Percentiles rank a stretch among this genome's conserved stretches.
Conservation (phyloP, 2,113 vertebrate species). For the Ameiurus melas region DNA sequence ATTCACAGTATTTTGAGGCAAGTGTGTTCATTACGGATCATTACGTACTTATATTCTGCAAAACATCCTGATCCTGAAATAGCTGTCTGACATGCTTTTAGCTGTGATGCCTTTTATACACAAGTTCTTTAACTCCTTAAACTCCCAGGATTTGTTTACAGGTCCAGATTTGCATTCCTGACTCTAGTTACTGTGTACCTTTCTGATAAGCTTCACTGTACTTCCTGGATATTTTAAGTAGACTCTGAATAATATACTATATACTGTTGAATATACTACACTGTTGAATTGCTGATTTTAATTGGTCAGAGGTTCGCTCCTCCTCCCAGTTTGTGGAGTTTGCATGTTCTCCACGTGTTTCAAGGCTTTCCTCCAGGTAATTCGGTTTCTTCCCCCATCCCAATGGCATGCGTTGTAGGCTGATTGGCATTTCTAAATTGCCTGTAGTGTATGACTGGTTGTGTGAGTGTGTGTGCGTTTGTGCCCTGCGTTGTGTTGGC, state of each 20-base stretch:
- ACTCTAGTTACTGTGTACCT: background rate
- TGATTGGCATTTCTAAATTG: too few relatives aligned
- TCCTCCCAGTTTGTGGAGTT: too few relatives aligned
- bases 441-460: too few relatives aligned
- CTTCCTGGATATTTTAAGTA: background rate
- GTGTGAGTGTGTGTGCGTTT: too few relatives aligned
- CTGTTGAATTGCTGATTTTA: background rate
- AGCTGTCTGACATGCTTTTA: background rate
- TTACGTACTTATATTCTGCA: background rate
- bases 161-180: background rate
- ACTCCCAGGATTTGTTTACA: background rate
- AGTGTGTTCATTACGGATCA: background rate
- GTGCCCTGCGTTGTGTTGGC: too few relatives aligned
- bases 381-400: too few relatives aligned
- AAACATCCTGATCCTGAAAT: background rate
- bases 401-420: too few relatives aligned
- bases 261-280: background rate
- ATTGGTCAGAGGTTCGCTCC: background rate
- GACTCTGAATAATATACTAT: background rate
- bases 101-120: background rate
- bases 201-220: background rate
- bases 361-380: too few relatives aligned
- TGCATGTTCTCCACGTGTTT: too few relatives aligned
- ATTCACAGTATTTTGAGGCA: background rate
- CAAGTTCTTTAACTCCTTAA: background rate